These are phyloP conservation scores for Theocolax elegans DNA, from an alignment of 1,140 invertebrate genomes.

Conservation along the genomic window DNA sequence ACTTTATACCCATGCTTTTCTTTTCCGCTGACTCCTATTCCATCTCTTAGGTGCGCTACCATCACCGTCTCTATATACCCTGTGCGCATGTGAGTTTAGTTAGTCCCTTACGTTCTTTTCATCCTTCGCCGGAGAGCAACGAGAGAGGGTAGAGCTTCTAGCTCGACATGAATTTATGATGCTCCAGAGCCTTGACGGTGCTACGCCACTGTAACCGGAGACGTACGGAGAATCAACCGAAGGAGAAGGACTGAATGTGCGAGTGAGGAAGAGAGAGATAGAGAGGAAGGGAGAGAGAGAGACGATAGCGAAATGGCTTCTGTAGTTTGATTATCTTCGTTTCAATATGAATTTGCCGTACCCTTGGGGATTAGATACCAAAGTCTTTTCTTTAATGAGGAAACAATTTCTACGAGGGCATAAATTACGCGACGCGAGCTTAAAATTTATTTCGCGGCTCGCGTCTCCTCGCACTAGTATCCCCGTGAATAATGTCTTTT, in stretches of 20 bases:
- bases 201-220: neutral
- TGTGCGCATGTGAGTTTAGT: conserved; percentile 14
- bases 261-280: neutral
- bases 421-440: conserved; percentile 1
- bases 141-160: neutral
- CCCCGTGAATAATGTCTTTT: neutral
- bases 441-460: neutral
- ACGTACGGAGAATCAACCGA: too few relatives aligned
- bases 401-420: neutral
- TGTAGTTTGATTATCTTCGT: conserved; percentile 31
- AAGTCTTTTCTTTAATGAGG: conserved; percentile 22
- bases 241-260: neutral
- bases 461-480: too few relatives aligned
- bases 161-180: conserved; percentile 31
- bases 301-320: neutral
- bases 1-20: neutral
- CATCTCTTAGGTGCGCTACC: neutral
- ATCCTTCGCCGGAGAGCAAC: neutral
- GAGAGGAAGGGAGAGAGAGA: neutral
- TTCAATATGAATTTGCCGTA: conserved; percentile 23
- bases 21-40: neutral
- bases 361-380: neutral
- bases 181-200: neutral
- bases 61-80: neutral
- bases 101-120: conserved; percentile 10